A percentile compares a stretch with the other conserved stretches of the same genome.
These are phyloP conservation scores for Eclectus roratus DNA, from an alignment of 2,113 vertebrate species.

Conservation along the genomic window DNA sequence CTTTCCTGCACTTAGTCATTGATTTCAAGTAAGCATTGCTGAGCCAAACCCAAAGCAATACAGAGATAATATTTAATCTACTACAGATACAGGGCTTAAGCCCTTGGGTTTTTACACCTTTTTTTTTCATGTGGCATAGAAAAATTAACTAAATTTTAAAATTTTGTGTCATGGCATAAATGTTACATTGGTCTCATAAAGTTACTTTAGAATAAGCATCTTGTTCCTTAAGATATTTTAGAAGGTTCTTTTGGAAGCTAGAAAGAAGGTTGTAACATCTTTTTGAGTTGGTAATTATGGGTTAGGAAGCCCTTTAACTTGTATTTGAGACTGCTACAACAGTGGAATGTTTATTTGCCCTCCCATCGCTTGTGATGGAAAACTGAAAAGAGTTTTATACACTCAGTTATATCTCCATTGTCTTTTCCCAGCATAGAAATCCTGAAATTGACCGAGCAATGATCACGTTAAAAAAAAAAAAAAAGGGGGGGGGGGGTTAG, in stretches of 20 bases:
- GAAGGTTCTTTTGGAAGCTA: not conserved
- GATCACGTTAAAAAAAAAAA: not conserved
- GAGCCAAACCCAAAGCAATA: not conserved
- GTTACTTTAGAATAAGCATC: not conserved
- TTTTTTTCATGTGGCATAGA: not conserved
- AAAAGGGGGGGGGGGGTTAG: accelerated
- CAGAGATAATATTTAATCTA: not conserved
- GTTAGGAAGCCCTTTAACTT: not conserved
- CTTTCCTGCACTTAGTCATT: not conserved
- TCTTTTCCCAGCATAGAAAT: not conserved
- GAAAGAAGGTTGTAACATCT: not conserved
- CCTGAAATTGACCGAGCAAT: not conserved
- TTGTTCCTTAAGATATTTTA: not conserved
- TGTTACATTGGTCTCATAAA: not conserved
- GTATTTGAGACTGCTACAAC: not conserved
- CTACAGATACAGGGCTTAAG: not conserved
- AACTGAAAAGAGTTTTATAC: not conserved
- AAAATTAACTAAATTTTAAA: not conserved
- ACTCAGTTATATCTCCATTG: not conserved
- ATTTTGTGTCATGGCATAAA: not conserved
- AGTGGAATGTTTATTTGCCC: not conserved
- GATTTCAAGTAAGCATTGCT: not conserved
- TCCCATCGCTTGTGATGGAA: not conserved
- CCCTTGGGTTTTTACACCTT: not conserved
- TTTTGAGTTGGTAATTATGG: not conserved